Base-by-base conservation (phyloP, 2,888 invertebrate genomes). In the Cheilosia pagana region DNA sequence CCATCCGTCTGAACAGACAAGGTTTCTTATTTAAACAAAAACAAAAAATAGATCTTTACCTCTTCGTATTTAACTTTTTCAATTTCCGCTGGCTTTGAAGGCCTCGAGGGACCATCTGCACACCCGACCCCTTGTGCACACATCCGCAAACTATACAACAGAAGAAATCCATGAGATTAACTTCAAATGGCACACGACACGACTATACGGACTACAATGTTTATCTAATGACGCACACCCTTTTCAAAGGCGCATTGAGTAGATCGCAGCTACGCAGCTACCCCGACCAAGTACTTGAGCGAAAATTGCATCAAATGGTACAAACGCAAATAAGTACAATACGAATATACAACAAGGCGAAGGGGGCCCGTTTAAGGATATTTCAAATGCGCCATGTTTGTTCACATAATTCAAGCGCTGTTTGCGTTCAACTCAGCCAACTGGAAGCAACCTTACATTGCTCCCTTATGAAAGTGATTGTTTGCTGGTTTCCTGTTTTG, bases 241-340 rank as follows among this genome's bases (percentile, higher is more conserved):
- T 83, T 83, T 70, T 78, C 31, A 68, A 62, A 57, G 55, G 50
- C 55, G 41, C 57, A 62, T 52, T 53, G 45, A 68, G 53, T 48
- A 57, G 12, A 12, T 60, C 39, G n/a, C n/a, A 16, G 16, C 59
- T 48, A 59, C n/a, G n/a, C 57, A 28, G 19, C 50, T 23, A 31
- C 2, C 35, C 21, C 14, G 14, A 4, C 31, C 31, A 50, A 14
- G 31, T 67, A 88, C 89, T 89, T 89, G 89, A 89, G 82, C 70
- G 87, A 88, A 87, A 87, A 88, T 88, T 87, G 87, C 88, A 86
- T 82, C 75, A 83, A 79, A 77, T 77, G 77, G 82, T 65, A 76
- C 65, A 60, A 81, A 71, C 62, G 63, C 68, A 81, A 81, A 85
- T 81, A n/a, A n/a, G n/a, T n/a, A n/a, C n/a, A n/a, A 79, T 31